Evolutionary conservation across 1,140 invertebrate genomes (phyloP).

Genomic region (Musca vetustissima): DNA sequence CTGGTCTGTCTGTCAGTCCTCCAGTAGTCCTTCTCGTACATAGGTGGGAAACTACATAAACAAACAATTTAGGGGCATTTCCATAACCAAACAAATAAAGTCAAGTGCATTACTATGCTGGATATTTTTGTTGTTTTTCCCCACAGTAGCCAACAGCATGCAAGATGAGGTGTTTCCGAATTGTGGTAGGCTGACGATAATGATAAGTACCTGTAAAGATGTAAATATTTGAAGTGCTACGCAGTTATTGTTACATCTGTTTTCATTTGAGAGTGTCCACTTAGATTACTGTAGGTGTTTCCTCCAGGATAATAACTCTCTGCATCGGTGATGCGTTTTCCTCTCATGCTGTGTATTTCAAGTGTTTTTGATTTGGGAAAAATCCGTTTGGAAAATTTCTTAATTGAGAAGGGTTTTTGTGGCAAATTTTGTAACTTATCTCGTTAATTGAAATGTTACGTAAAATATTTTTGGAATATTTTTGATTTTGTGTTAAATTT

Average conservation of each 20-base stretch:
- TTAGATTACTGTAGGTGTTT: no score
- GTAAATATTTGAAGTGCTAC: neutral
- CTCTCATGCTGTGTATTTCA: neutral
- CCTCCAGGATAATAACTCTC: neutral
- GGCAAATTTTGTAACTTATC: no score
- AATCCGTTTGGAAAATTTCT: neutral
- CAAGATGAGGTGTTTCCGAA: neutral
- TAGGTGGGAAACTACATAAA: constrained; percentile 4
- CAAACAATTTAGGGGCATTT: constrained; percentile 12
- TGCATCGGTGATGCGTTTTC: neutral
- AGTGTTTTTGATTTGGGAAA: neutral
- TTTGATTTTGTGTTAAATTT: no score
- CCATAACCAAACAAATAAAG: neutral
- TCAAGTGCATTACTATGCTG: constrained; percentile 1
- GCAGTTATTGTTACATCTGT: neutral
- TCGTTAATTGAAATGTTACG: no score
- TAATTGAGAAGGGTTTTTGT: neutral
- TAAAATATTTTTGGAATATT: no score
- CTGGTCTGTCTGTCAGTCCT: neutral
- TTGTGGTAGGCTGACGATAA: neutral
- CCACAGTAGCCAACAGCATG: neutral
- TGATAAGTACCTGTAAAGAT: constrained; percentile 15
- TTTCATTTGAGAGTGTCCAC: no score
- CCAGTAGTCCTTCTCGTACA: neutral
- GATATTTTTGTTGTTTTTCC: neutral